These are phyloP conservation scores for Salticus scenicus DNA, from an alignment of 2,888 invertebrate species.

Conservation along the genomic window DNA sequence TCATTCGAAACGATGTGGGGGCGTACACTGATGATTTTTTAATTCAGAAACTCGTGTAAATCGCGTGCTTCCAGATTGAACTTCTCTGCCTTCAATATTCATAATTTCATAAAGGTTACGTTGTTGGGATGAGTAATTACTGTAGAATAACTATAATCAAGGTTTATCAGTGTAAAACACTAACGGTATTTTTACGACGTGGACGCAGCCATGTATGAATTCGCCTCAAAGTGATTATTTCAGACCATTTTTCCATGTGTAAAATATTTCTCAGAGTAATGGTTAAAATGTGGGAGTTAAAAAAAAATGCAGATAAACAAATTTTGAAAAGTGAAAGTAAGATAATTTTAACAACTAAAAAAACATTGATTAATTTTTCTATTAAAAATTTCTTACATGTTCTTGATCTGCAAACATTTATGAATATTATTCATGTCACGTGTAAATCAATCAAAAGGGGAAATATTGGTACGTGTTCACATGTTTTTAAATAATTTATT, in stretches of 20 bases:
- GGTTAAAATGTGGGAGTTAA: no score
- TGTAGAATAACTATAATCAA: not conserved
- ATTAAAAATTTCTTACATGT: no score
- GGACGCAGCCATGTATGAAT: not conserved
- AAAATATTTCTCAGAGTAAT: no score
- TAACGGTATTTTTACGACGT: not conserved
- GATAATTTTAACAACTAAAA: no score
- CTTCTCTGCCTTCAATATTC: not conserved
- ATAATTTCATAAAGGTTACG: not conserved
- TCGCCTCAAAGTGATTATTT: not conserved
- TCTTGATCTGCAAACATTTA: no score
- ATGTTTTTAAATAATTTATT: no score
- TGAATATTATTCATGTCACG: no score
- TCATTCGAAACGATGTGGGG: not conserved
- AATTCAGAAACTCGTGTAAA: not conserved
- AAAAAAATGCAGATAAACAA: no score
- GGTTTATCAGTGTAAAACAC: not conserved
- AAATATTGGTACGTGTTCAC: no score
- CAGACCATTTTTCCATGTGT: not conserved
- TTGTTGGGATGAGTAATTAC: not conserved
- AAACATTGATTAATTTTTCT: no score
- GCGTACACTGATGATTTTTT: conserved; percentile 1
- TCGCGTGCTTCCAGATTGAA: not conserved
- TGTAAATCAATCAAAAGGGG: no score
- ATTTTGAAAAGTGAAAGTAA: no score